Conservation (phyloP, 2,888 invertebrate genomes). For the Atethmia centrago region DNA sequence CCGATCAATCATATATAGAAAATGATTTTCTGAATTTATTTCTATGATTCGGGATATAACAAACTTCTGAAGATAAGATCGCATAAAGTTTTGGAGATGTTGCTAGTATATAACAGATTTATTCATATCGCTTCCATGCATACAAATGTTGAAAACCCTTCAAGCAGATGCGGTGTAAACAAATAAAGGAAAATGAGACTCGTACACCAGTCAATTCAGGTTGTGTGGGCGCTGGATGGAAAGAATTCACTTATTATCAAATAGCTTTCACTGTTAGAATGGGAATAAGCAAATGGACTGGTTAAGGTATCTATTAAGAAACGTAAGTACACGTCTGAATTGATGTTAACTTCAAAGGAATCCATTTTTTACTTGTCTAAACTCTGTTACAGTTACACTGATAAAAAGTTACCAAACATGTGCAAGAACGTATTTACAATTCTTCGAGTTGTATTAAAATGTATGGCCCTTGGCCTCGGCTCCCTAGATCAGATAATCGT, state of each 20-base stretch:
- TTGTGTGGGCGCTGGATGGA: slow-evolving; percentile 55
- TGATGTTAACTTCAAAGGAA: slow-evolving; percentile 49
- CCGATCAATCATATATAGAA: slow-evolving; percentile 58
- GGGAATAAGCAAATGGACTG: slow-evolving; percentile 61
- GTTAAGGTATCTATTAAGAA: slow-evolving; percentile 58
- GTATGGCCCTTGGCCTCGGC: slow-evolving; percentile 2
- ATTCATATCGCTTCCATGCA: slow-evolving; percentile 16
- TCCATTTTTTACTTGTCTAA: slow-evolving; percentile 44
- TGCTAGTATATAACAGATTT: slow-evolving; percentile 9
- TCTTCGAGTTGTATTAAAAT: slow-evolving; percentile 24
- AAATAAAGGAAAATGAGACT: slow-evolving; percentile 35
- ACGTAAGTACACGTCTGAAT: slow-evolving; percentile 56
- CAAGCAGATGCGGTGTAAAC: slow-evolving; percentile 33
- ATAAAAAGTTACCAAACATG: slow-evolving; percentile 45
- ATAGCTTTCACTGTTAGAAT: slow-evolving; percentile 61
- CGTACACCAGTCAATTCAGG: slow-evolving; percentile 28
- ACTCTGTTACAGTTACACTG: slow-evolving; percentile 40
- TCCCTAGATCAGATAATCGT: slow-evolving; percentile 53
- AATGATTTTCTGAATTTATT: not conserved
- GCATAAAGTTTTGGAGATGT: slow-evolving; percentile 5
- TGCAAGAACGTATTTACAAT: slow-evolving; percentile 27
- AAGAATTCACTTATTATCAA: slow-evolving; percentile 59
- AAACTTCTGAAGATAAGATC: slow-evolving; percentile 3
- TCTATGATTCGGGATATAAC: not conserved
- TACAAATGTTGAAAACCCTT: slow-evolving; percentile 22